phyloP scores from a whole-genome alignment of 2,113 vertebrate species.

The Etheostoma cragini region DNA sequence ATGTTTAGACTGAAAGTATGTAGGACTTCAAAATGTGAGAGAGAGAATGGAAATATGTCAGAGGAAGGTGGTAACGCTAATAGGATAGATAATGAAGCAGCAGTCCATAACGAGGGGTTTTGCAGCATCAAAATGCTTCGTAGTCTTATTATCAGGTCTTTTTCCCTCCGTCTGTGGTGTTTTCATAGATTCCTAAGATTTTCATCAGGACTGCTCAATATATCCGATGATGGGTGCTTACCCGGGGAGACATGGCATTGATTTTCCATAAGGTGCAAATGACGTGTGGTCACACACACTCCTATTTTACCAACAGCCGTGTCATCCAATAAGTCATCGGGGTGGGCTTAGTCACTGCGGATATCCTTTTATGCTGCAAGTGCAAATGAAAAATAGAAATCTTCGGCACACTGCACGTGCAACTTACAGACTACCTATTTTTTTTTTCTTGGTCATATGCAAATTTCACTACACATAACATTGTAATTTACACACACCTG shows the following conservation, averaged over 20 bases:
- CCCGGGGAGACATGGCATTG: conserved; percentile 68
- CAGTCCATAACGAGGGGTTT: conserved; percentile 8
- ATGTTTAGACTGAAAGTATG: conserved; percentile 29
- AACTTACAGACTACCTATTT: background rate
- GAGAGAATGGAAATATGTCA: conserved; percentile 36
- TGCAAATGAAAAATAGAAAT: background rate
- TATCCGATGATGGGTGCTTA: conserved; percentile 73
- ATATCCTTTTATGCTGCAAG: conserved; percentile 28
- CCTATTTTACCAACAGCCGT: conserved; percentile 72
- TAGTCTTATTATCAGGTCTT: conserved; percentile 29
- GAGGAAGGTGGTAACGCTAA: conserved; percentile 13
- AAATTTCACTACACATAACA: background rate
- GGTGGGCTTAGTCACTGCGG: conserved; percentile 9
- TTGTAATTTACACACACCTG: background rate
- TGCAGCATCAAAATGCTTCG: conserved; percentile 19
- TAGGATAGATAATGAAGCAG: conserved; percentile 13
- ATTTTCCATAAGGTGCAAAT: conserved; percentile 78
- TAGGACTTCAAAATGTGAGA: background rate
- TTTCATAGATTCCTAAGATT: conserved; percentile 56
- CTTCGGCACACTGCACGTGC: background rate
- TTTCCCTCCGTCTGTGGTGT: conserved; percentile 8
- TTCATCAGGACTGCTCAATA: conserved; percentile 69
- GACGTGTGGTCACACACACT: conserved; percentile 70
- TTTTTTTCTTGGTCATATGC: background rate
- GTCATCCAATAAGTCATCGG: conserved; percentile 63